Conservation (phyloP, 2,888 invertebrate genomes). For the Drosophila multiciliata region DNA sequence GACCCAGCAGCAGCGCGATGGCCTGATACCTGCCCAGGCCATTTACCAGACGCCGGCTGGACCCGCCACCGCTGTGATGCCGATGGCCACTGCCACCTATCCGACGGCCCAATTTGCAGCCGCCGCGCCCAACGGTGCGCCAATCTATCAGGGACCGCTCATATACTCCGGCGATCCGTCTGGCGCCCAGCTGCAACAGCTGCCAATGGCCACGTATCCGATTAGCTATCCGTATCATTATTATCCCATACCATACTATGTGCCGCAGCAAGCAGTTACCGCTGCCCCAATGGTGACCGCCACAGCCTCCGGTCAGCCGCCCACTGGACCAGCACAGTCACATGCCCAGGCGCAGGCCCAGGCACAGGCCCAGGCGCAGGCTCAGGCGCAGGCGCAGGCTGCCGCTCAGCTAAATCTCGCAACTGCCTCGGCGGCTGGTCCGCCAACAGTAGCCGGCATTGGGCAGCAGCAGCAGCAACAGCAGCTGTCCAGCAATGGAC, state of each 20-base stretch:
- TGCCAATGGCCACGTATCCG: conserved; percentile 84
- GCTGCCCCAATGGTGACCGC: conserved; percentile 80
- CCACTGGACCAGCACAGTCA: conserved; percentile 26
- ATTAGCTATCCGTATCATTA: conserved; percentile 85
- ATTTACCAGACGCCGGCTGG: conserved; percentile 82
- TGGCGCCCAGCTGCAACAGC: conserved; percentile 83
- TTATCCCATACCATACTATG: conserved; percentile 85
- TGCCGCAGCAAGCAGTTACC: conserved; percentile 83
- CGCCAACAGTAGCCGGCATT: conserved; percentile 66
- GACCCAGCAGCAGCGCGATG: conserved; percentile 81
- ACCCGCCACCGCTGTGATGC: conserved; percentile 80
- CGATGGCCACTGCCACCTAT: conserved; percentile 82
- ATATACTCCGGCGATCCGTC: conserved; percentile 85
- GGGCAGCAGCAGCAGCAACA: conserved; percentile 30
- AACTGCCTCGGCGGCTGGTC: conserved; percentile 78
- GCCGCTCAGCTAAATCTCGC: conserved; percentile 70
- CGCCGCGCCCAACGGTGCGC: conserved; percentile 76
- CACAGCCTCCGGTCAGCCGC: conserved; percentile 58
- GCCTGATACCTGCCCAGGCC: conserved; percentile 82
- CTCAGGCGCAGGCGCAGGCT: conserved; percentile 53
- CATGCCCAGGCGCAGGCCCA: conserved; percentile 35
- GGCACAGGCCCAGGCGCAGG: conserved; percentile 25
- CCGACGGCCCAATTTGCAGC: conserved; percentile 83
- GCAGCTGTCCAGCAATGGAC: conserved; percentile 49
- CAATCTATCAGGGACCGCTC: conserved; percentile 84